Evolutionary conservation across 2,888 invertebrate genomes (phyloP), one percentile per base, ranked within the genome.

Genomic region (Apodemia hepburni): DNA sequence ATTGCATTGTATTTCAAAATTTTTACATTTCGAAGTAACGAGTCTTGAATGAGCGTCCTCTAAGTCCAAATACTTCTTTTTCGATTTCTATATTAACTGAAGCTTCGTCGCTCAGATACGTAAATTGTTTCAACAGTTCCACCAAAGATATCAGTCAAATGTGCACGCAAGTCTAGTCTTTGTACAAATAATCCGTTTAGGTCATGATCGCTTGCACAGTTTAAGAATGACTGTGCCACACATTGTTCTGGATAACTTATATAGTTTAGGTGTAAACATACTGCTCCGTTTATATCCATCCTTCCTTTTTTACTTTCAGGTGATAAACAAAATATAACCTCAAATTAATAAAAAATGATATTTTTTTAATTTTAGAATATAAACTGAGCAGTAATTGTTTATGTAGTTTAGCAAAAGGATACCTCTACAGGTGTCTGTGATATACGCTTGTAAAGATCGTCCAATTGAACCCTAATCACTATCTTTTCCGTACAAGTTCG

Each of bases 201-300:
- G 65, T 65, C 64, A 67, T 33, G 51, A 58, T 63, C 63, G 68
- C 62, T 63, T 60, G 68, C 67, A 69, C 68, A 66, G 60, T 63
- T 65, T 64, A 62, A 64, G 54, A 33, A 47, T 62, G n/a, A 58
- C 57, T 64, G 66, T 66, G 60, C 68, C 61, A 63, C 76, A 77
- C 88, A 89, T 76, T 88, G 89, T 91, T 91, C 91, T 91, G 91
- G 90, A 91, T 91, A 90, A 90, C 91, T 91, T 91, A 91, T 89
- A 76, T 75, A 81, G 81, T 82, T 78, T 85, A 85, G 80, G 79
- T 75, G 75, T 81, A 75, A 80, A 78, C 72, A 73, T 73, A 69
- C 69, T 69, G 71, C 69, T 69, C 70, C 69, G 67, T 68, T 63
- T 65, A 60, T 42, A 15, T 59, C 54, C 27, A 58, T 17, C 15